These are phyloP conservation scores for Oeneis ivallda DNA, from an alignment of 2,888 invertebrate species.

Conservation along the genomic window DNA sequence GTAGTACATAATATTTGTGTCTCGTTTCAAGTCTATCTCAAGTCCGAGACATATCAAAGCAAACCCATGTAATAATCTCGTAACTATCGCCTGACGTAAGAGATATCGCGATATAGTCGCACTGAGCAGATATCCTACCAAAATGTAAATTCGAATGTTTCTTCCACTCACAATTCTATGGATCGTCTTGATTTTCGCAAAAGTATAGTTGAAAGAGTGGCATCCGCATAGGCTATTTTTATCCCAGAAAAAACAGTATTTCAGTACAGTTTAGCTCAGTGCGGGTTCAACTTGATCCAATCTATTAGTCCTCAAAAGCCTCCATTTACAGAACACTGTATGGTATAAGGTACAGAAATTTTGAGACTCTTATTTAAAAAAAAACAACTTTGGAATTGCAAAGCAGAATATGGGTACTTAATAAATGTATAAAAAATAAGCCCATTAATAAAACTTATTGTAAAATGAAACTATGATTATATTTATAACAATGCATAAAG, in stretches of 20 bases:
- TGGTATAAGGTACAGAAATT: constrained; percentile 19
- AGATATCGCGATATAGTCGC: not conserved
- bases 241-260: too few relatives aligned
- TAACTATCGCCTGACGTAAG: not conserved
- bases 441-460: constrained; percentile 48
- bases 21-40: too few relatives aligned
- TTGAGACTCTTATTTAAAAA: constrained; percentile 12
- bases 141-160: too few relatives aligned
- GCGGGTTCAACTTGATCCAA: too few relatives aligned
- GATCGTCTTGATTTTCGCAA: too few relatives aligned
- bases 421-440: constrained; percentile 39
- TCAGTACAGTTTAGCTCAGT: too few relatives aligned
- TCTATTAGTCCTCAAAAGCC: not conserved
- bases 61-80: not conserved
- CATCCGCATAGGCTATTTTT: too few relatives aligned
- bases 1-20: too few relatives aligned
- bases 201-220: too few relatives aligned
- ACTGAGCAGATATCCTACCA: too few relatives aligned
- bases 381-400: constrained; percentile 26
- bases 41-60: not conserved
- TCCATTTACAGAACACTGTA: constrained; percentile 3
- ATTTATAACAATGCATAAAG: constrained; percentile 37
- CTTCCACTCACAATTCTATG: too few relatives aligned
- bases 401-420: constrained; percentile 17
- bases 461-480: constrained; percentile 42